Base-by-base conservation (phyloP, 1,140 invertebrate genomes). In the Muscidifurax raptorellus region DNA sequence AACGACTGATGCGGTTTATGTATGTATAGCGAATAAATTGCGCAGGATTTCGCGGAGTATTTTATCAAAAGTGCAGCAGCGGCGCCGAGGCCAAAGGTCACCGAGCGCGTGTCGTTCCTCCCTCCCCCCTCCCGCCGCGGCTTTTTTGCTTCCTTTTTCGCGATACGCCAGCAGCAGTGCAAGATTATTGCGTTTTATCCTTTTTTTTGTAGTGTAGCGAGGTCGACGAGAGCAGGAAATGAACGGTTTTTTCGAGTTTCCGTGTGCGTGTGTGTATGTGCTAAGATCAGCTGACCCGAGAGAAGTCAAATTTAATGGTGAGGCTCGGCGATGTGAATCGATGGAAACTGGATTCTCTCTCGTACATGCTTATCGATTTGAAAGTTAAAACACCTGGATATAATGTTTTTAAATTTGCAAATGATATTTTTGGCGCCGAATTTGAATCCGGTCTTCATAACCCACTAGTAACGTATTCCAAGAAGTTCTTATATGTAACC, bases 11-110 rank as follows among this genome's bases (percentile, higher is more conserved):
- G 12, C 4, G 40, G 28, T 44, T 7, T 10, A 36, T 75, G 36
- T 75, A 36, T 12, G 71, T 74, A 36, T 32, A 69, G 78, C 79
- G 25, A 86, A 84, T 64, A 52, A 40, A 71, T 83, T 79, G 72
- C 52, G 59, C 66, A 36, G 79, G 22, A 83, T 83, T 85, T 85
- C 10, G 44, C 28, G 25, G 18, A 66, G 59, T 47, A 83, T 76
- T 76, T 75, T 82, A 74, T 82, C 30, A 36, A 47, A 10, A 12
- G n/a, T 44, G 59, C 69, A 72, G 27, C 64, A 52, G 32, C 22
- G 15, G 30, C 59, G n/a, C 52, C 52, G 52, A 59, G 59, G 47
- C 27, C 71, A 75, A 82, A 80, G 59, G 59, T 44, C 59, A 44
- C 44, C 44, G 30, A 12, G 40, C 75, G 74, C 47, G 66, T 64